A percentile compares a stretch with the other conserved stretches of the same genome.
Conservation (phyloP, 2,888 invertebrate genomes). For the Brenthis hecate region DNA sequence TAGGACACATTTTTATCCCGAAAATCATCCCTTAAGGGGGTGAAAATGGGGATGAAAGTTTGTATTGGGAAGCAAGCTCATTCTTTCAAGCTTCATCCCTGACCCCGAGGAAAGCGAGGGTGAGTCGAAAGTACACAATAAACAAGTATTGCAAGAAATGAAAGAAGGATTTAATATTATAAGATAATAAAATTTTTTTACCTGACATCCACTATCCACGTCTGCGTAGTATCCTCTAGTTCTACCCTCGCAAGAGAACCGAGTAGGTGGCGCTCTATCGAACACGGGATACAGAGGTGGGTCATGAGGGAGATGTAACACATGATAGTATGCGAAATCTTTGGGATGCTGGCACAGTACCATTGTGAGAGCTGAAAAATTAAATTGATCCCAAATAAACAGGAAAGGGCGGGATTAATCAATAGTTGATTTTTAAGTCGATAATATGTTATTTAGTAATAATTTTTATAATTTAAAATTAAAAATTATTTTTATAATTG, state of each 20-base stretch:
- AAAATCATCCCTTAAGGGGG: too few species aligned
- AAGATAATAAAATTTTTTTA: conserved; percentile 38
- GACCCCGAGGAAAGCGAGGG: too few species aligned
- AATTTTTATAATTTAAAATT: too few species aligned
- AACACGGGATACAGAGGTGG: conserved; percentile 82
- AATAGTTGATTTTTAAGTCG: too few species aligned
- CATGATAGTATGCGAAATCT: conserved; percentile 78
- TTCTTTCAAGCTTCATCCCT: too few species aligned
- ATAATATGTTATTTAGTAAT: too few species aligned
- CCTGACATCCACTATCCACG: conserved; percentile 77
- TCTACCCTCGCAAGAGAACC: conserved; percentile 68
- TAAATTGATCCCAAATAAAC: neutral
- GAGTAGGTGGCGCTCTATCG: conserved; percentile 61
- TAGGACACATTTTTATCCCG: too few species aligned
- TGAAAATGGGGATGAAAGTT: too few species aligned
- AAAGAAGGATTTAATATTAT: neutral
- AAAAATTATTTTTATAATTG: too few species aligned
- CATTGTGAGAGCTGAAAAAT: conserved; percentile 48
- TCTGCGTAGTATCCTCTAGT: conserved; percentile 76
- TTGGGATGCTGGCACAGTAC: conserved; percentile 62
- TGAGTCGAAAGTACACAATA: too few species aligned
- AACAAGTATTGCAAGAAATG: too few species aligned
- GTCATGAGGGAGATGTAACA: conserved; percentile 79
- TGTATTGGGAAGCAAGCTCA: too few species aligned
- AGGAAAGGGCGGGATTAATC: neutral